Conservation (phyloP, 2,888 invertebrate genomes). For the Maniola hyperantus region DNA sequence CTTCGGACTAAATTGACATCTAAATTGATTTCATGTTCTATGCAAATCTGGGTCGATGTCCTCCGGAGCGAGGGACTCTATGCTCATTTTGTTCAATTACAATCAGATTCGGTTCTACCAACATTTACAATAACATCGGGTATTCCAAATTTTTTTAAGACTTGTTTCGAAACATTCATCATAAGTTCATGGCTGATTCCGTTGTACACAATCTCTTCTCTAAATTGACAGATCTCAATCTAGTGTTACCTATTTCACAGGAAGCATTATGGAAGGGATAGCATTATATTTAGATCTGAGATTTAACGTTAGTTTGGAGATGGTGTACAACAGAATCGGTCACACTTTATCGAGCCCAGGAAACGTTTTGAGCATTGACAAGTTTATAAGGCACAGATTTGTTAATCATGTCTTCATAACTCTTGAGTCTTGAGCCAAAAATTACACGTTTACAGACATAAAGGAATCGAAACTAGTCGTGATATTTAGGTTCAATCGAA, state of each 20-base stretch:
- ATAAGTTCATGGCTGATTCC: background rate
- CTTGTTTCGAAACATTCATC: background rate
- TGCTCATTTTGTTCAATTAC: background rate
- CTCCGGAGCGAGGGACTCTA: conserved; percentile 39
- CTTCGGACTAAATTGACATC: conserved; percentile 38
- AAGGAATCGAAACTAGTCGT: background rate
- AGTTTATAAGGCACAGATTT: too few relatives aligned
- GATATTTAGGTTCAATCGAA: background rate
- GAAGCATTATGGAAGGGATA: too few relatives aligned
- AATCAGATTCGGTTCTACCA: background rate
- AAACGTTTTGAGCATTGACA: background rate
- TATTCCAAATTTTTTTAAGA: background rate
- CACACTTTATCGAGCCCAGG: background rate
- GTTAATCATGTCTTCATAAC: too few relatives aligned
- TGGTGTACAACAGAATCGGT: too few relatives aligned
- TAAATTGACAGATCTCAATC: too few relatives aligned
- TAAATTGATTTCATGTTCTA: conserved; percentile 20
- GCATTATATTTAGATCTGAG: too few relatives aligned
- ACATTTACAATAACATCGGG: background rate
- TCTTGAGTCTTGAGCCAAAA: too few relatives aligned
- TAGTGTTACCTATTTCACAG: too few relatives aligned
- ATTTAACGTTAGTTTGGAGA: too few relatives aligned
- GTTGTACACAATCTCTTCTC: too few relatives aligned
- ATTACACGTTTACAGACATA: too few relatives aligned
- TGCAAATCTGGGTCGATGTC: conserved; percentile 19